Evolutionary conservation across 1,140 invertebrate genomes (phyloP), one percentile per base, ranked within the genome.

Genomic region (Brachionus asplanchnoidis): DNA sequence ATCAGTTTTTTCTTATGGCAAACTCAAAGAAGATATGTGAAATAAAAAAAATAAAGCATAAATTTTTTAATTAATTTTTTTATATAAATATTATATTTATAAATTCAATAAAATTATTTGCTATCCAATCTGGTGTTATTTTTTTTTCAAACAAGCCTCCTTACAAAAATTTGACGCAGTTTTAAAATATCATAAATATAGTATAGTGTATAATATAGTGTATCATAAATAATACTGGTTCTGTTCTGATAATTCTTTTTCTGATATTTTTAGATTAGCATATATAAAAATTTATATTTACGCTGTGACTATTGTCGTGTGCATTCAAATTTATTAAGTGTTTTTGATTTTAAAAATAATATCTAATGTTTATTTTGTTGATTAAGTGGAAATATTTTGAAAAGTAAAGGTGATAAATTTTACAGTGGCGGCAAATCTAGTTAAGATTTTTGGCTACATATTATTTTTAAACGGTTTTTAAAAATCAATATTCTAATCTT

Each of bases 11-110:
- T 77, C 42, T 77, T 77, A 23, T 77, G 73, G 73, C 44, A 53
- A 46, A 77, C 73, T 1, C 73, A 77, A 50, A 46, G 73, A 77
- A 77, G 42, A 50, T 60, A 60, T 20, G 20, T 77, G 9, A 75
- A 75, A 44, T 75, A 44, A 75, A 75, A n/a, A 0, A 2, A 68
- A 60, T 60, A 60, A 36, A 56, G 2, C 20, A 60, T 60, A 23
- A 60, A 26, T 20, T 23, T 60, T 60, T 2, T 60, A 60, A 20
- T 20, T 60, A 60, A 23, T 60, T 60, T 60, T 23, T 60, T 9
- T 23, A 26, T 20, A 60, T 23, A 20, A 20, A 26, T 60, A 36
- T 7, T 53, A 6, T 53, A 53, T 14, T 6, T 60, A 20, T 23
- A 20, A 60, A 20, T 60, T 60, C 8, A 60, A 60, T 60, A 60